Evolutionary conservation across 2,888 invertebrate genomes (phyloP), one percentile per base, ranked within the genome.

Genomic region (Asteroscopus sphinx): DNA sequence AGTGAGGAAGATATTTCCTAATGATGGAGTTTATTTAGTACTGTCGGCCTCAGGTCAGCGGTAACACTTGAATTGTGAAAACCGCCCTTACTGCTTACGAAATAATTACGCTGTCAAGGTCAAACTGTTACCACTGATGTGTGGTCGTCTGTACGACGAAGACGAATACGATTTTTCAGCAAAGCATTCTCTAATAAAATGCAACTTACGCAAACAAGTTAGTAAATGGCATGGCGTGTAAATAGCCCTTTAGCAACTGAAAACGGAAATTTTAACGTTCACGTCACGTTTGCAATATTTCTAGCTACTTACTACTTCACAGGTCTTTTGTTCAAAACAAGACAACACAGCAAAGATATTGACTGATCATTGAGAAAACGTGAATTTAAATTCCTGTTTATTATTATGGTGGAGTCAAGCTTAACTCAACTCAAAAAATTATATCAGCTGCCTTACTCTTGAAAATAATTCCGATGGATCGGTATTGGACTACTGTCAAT

Each of bases 281-380:
- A 41, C 32, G 54, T 46, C 63, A 63, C 63, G 45, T 61, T 54
- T 15, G 16, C 13, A 35, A 62, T 52, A 11, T 39, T 39, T 40
- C 30, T 26, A 36, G 21, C 30, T 26, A 63, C 15, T 32, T 37
- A 28, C 47, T 37, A 28, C 47, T 41, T 47, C 33, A 28, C 36
- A 28, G 15, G 12, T 41, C 32, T 53, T 60, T 62, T 36, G 54
- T 54, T 41, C 11, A 11, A 32, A 61, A 62, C 26, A 5, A 28
- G 17, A 41, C 26, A 41, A 54, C 15, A 28, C 15, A 3, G 41
- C 6, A 21, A 21, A 35, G 44, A 30, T 26, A 46, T 37, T 15
- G 25, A n/a, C 39, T 32, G 21, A 7, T 7, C 6, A 13, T 36
- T 60, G 8, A 4, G 30, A 0, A 59, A 42, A 32, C 1, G 13